Base-by-base conservation (phyloP, 2,888 invertebrate genomes). In the Quadriops clusia region DNA sequence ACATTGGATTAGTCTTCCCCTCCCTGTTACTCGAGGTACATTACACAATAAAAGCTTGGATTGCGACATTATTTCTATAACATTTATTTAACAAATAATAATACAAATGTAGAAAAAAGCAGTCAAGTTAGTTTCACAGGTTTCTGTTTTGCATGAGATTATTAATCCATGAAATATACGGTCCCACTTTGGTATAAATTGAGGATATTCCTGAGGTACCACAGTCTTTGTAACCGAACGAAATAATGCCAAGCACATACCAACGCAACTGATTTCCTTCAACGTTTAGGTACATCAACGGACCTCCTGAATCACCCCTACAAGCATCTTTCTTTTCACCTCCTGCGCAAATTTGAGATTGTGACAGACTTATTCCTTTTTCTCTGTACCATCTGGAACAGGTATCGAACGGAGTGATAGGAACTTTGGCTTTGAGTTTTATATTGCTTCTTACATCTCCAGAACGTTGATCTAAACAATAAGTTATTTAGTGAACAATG, bases 251-350 rank as follows among this genome's bases (percentile, higher is more conserved):
- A 3, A 74, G 63, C 0, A 66, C 48, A 32, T 71, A 70, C 70
- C 72, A 74, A 1, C 65, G 60, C 1, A 62, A 55, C 17, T 60
- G 61, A 27, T 45, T 59, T 2, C 51, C 46, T 41, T 61, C 58
- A 24, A 57, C 54, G 42, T 56, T 63, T 10, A 39, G 37, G 17
- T 43, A 39, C 80, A 83, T 82, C 4, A 84, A 57, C 0, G 84
- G 82, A 3, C 82, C 82, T 1, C 84, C 84, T 1, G 80, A 81
- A 44, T 83, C 83, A 0, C 83, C 83, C 9, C 63, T 66, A 46
- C 84, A 84, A 0, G 80, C 74, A 46, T 83, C 83, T 3, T 70
- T 68, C 33, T 62, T 67, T 18, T 65, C 64, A 1, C 78, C 78
- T 3, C 83, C 83, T 6, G 79, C 80, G 46, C 82, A 83, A 1